Evolutionary conservation across 2,888 invertebrate genomes (phyloP).

Genomic region (Microdon myrmicae): DNA sequence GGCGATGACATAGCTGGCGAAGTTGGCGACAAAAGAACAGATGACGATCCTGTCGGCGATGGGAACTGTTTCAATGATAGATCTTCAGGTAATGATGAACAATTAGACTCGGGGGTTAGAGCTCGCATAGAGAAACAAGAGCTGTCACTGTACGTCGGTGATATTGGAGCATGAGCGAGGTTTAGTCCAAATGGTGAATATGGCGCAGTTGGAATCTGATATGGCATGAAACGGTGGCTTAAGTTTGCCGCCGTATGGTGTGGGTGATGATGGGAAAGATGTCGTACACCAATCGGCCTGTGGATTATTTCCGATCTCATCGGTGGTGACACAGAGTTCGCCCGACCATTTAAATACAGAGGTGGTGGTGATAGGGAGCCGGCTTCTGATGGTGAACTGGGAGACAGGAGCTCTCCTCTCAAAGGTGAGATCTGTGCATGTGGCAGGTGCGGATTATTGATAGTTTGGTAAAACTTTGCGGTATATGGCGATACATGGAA

Average conservation of each 20-base stretch:
- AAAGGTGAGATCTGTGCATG: constrained; percentile 61
- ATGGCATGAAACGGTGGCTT: constrained; percentile 60
- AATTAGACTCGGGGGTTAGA: constrained; percentile 64
- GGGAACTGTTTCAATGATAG: constrained; percentile 62
- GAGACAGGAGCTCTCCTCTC: constrained; percentile 62
- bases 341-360: constrained; percentile 64
- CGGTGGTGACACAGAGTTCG: constrained; percentile 65
- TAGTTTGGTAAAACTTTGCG: constrained; percentile 64
- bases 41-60: constrained; percentile 37
- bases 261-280: constrained; percentile 52
- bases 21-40: constrained; percentile 33
- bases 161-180: constrained; percentile 63
- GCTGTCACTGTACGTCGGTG: constrained; percentile 66
- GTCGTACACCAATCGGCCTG: constrained; percentile 61
- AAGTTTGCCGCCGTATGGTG: constrained; percentile 45
- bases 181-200: constrained; percentile 52
- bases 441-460: constrained; percentile 61
- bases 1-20: constrained; percentile 66
- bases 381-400: constrained; percentile 63
- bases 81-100: constrained; percentile 65
- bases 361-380: constrained; percentile 65
- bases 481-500: constrained; percentile 65
- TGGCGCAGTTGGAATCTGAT: constrained; percentile 56
- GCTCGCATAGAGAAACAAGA: constrained; percentile 66
- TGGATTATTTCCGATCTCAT: constrained; percentile 63